Evolutionary conservation across 2,888 invertebrate species (phyloP), one percentile per base, ranked within the genome.

Genomic region (Synanthedon myopaeformis): DNA sequence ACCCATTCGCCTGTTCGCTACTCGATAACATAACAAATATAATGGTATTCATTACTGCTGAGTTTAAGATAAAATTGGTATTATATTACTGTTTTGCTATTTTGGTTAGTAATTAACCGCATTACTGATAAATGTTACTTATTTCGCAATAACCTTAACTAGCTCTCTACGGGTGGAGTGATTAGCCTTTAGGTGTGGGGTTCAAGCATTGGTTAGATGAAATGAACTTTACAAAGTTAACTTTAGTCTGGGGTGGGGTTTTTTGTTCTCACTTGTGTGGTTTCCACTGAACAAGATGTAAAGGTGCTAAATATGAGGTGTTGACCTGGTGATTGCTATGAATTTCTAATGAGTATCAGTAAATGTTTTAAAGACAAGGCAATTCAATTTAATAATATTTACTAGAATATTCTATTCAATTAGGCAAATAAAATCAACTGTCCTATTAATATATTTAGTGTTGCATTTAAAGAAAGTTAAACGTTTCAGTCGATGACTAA

Each of bases 401-500:
- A 57, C 56, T 54, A 56, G 60, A 69, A 67, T 61, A 60, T 66
- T 67, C 66, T 58, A 64, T 57, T 59, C 53, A 35, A 10, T 51
- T 35, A 35, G 35, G 35, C 10, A 35, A 51, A 35, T 51, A 11
- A 49, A 49, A 11, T 6, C 45, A 6, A 14, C 11, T 45, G 2
- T 45, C 13, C 13, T 3, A 45, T 13, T 28, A 51, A 35, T 35
- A 28, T n/a, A 13, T 35, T 19, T n/a, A 41, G 41, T 50, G 41
- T 57, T 58, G 59, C 62, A 61, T 60, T 62, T 62, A 59, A 66
- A 61, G 58, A 56, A 51, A 58, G 58, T 55, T 60, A 58, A 58
- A 57, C 63, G 58, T 59, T 61, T 69, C 64, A 56, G 55, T 56
- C 56, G 57, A 66, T 79, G 81, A 79, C 72, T 79, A 79, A 79